phyloP scores from a whole-genome alignment of 2,797 vertebrate species.

The Acanthurus leucopareius region DNA sequence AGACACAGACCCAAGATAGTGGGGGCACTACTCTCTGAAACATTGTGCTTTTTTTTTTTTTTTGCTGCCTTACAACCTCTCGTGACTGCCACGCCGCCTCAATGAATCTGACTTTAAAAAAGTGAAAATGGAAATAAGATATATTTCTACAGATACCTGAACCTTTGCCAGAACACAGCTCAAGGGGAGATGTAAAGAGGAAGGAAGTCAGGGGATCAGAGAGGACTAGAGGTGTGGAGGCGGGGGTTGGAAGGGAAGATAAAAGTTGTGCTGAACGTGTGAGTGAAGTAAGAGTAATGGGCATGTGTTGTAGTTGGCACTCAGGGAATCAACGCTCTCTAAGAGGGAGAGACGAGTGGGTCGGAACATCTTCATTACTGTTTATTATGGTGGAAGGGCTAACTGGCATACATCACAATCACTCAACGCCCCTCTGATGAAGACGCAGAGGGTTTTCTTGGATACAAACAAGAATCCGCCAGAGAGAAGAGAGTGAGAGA shows the following conservation, averaged over 20 bases:
- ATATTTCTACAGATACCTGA: conserved; percentile 45
- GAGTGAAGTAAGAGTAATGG: conserved; percentile 61
- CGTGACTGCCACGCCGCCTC: conserved; percentile 30
- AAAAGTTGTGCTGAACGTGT: conserved; percentile 52
- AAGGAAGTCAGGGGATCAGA: conserved; percentile 13
- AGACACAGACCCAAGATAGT: conserved; percentile 67
- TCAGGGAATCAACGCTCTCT: conserved; percentile 49
- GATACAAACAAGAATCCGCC: conserved; percentile 71
- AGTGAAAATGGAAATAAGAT: conserved; percentile 49
- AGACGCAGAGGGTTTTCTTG: conserved; percentile 66
- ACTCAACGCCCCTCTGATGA: conserved; percentile 66
- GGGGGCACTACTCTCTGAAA: conserved; percentile 50
- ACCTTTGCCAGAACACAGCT: conserved; percentile 33
- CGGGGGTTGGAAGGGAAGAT: conserved; percentile 33
- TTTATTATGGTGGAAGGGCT: conserved; percentile 56
- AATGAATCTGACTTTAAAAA: conserved; percentile 59
- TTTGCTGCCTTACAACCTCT: conserved; percentile 28
- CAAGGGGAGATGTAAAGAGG: conserved; percentile 31
- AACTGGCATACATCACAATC: conserved; percentile 64
- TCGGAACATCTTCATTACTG: conserved; percentile 71
- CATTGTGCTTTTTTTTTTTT: conserved; percentile 13
- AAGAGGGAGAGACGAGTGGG: conserved; percentile 51
- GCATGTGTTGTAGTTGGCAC: conserved; percentile 42
- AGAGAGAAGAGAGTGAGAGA: conserved; percentile 50
- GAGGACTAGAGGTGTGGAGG: conserved; percentile 6